A percentile compares a stretch with the other conserved stretches of the same genome.
phyloP scores from a whole-genome alignment of 1,140 invertebrate species.

The Frieseomelitta varia region DNA sequence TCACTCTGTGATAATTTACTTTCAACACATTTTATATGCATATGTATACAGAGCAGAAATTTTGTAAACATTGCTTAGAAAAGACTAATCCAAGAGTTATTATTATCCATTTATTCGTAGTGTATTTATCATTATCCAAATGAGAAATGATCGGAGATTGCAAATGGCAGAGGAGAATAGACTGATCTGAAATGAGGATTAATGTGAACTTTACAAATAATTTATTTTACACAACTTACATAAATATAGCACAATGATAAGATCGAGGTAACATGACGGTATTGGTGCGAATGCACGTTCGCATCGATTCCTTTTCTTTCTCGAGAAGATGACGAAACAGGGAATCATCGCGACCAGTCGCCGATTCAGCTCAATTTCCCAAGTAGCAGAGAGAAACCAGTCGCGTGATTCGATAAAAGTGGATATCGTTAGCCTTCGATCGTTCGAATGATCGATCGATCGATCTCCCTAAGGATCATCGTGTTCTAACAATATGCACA shows the following conservation, averaged over 20 bases:
- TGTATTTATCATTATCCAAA: neutral
- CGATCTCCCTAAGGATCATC: neutral
- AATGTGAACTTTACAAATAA: constrained; percentile 64
- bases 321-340: constrained; percentile 17
- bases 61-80: neutral
- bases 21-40: neutral
- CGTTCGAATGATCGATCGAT: neutral
- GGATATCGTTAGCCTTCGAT: neutral
- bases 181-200: neutral
- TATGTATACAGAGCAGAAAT: neutral
- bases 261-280: constrained; percentile 59
- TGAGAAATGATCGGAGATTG: neutral
- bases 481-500: constrained; percentile 12
- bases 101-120: neutral
- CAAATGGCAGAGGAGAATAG: neutral
- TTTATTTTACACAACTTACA: constrained; percentile 73
- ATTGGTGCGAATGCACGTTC: constrained; percentile 40
- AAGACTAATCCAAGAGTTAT: neutral
- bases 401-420: neutral
- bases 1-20: constrained; percentile 83
- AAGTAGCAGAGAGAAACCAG: constrained; percentile 10
- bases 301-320: neutral
- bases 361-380: neutral
- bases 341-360: neutral
- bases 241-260: constrained; percentile 63